These are phyloP conservation scores for Betta splendens DNA, from an alignment of 2,797 vertebrate species.

Conservation along the genomic window DNA sequence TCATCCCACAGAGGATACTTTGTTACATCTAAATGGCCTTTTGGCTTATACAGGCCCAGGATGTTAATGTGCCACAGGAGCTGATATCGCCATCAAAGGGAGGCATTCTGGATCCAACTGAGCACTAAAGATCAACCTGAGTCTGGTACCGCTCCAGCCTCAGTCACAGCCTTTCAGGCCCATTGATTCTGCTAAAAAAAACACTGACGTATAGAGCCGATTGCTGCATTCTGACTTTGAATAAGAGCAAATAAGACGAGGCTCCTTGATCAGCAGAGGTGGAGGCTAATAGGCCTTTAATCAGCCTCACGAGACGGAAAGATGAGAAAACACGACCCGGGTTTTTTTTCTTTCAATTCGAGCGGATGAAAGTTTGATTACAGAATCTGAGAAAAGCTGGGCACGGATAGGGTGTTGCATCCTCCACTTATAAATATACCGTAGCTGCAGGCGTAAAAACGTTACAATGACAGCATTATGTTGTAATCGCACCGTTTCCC, in stretches of 20 bases:
- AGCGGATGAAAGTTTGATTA: constrained; percentile 61
- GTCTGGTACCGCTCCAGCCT: constrained; percentile 30
- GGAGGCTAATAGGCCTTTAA: constrained; percentile 54
- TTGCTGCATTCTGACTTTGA: constrained; percentile 12
- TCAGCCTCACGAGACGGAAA: constrained; percentile 19
- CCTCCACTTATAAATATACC: constrained; percentile 62
- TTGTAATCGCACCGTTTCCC: constrained; percentile 50
- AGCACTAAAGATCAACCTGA: constrained; percentile 44
- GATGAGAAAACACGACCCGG: constrained; percentile 20
- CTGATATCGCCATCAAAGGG: constrained; percentile 72
- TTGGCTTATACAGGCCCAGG: constrained; percentile 71
- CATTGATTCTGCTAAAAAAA: background rate
- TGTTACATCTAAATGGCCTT: constrained; percentile 79
- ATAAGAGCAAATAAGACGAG: constrained; percentile 14
- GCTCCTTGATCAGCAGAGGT: constrained; percentile 49
- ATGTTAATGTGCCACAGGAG: constrained; percentile 78
- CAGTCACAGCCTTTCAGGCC: constrained; percentile 6
- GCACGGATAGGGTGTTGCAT: constrained; percentile 54
- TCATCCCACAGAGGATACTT: constrained; percentile 83
- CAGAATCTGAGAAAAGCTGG: constrained; percentile 14
- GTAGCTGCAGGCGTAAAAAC: constrained; percentile 61
- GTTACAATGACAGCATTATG: constrained; percentile 66
- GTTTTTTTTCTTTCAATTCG: constrained; percentile 2
- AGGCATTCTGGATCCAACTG: constrained; percentile 63
- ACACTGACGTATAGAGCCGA: constrained; percentile 14